A percentile compares a stretch with the other conserved stretches of the same genome.
These are phyloP conservation scores for Drosophila tsacasi DNA, from an alignment of 1,140 invertebrate genomes.

Conservation along the genomic window DNA sequence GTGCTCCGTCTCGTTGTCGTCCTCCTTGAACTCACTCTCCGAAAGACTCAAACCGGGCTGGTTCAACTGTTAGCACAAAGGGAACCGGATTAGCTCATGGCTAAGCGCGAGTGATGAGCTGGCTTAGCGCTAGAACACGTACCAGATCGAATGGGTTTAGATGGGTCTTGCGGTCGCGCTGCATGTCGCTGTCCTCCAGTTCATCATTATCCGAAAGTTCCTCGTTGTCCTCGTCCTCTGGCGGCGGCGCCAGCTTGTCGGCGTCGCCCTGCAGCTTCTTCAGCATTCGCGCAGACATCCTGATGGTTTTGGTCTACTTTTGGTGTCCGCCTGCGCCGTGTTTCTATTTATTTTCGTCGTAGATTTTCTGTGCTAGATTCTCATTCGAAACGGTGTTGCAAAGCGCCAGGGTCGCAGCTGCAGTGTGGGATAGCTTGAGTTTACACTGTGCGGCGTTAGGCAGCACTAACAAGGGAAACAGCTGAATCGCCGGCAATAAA, in stretches of 20 bases:
- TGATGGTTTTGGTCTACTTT: neutral
- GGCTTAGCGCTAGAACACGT: slow-evolving; percentile 25
- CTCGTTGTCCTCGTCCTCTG: slow-evolving; percentile 65
- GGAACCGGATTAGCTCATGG: neutral
- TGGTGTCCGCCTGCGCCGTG: neutral
- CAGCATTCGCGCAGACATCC: slow-evolving; percentile 88
- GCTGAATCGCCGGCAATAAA: slow-evolving; percentile 4
- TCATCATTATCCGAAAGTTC: slow-evolving; percentile 72
- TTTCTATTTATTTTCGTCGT: slow-evolving; percentile 35
- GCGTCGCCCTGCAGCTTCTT: slow-evolving; percentile 87
- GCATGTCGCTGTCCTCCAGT: slow-evolving; percentile 86
- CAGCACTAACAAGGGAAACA: slow-evolving; percentile 5
- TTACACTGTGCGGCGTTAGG: neutral
- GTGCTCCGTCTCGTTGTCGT: slow-evolving; percentile 89
- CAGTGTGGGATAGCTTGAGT: neutral
- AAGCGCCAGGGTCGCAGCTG: neutral
- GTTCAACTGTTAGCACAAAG: slow-evolving; percentile 85
- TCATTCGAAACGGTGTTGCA: slow-evolving; percentile 11
- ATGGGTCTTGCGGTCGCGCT: slow-evolving; percentile 56
- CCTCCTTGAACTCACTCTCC: slow-evolving; percentile 90
- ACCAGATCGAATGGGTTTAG: slow-evolving; percentile 73
- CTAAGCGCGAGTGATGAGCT: slow-evolving; percentile 15
- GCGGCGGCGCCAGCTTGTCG: slow-evolving; percentile 84
- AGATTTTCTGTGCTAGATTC: slow-evolving; percentile 28
- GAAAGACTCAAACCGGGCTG: slow-evolving; percentile 87